Conservation (phyloP, 2,113 vertebrate genomes). For the Clinocottus analis region DNA sequence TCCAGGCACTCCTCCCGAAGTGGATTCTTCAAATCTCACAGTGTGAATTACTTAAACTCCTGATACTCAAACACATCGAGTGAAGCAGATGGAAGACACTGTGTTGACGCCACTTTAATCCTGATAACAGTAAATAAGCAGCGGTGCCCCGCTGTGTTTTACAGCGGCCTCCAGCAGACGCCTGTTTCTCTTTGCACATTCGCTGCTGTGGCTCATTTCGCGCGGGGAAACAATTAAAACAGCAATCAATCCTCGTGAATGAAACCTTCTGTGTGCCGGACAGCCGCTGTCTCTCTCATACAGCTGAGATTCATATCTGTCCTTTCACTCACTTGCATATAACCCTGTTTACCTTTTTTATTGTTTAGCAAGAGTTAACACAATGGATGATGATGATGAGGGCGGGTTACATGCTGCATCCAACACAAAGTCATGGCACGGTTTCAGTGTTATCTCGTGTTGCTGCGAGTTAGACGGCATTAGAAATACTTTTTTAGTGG, state of each 20-base stretch:
- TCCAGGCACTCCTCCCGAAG: background rate
- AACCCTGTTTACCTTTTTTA: background rate
- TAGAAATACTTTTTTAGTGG: constrained; percentile 1
- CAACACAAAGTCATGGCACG: background rate
- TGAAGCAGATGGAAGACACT: constrained; percentile 45
- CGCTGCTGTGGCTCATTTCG: constrained; percentile 52
- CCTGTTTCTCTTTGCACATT: constrained; percentile 23
- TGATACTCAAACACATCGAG: background rate
- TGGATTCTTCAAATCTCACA: background rate
- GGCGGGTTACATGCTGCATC: constrained; percentile 22
- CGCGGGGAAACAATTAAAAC: constrained; percentile 58
- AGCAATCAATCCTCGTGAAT: constrained; percentile 52
- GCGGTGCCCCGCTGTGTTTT: constrained; percentile 46
- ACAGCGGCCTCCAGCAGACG: constrained; percentile 47
- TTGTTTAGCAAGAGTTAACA: background rate
- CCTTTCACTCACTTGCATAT: constrained; percentile 1
- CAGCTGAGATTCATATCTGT: constrained; percentile 37
- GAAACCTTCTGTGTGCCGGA: constrained; percentile 42
- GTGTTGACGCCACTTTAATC: constrained; percentile 35
- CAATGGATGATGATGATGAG: constrained; percentile 1
- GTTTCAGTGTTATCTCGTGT: background rate
- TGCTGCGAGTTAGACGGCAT: constrained; percentile 10
- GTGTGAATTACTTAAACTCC: constrained; percentile 2
- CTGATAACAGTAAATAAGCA: constrained; percentile 60
- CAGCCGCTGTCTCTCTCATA: constrained; percentile 39